Conservation (phyloP, 2,797 vertebrate species). For the Bradypus variegatus region DNA sequence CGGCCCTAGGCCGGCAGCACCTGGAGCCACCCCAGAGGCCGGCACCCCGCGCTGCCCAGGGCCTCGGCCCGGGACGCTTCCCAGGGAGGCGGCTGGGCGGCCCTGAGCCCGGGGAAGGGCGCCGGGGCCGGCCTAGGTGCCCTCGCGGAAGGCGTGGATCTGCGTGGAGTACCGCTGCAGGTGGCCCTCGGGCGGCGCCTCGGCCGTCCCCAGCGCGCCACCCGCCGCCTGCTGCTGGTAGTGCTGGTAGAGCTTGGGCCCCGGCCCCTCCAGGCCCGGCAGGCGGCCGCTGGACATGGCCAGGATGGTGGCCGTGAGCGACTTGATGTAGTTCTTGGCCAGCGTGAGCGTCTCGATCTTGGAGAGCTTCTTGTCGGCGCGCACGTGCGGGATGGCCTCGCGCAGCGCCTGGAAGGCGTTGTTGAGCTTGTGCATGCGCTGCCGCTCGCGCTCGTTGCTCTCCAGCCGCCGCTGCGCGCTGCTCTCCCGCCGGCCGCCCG, state of each 20-base stretch:
- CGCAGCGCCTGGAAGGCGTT: slow-evolving; percentile 95
- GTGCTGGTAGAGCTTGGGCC: slow-evolving; percentile 84
- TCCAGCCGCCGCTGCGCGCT: slow-evolving; percentile 87
- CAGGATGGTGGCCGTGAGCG: slow-evolving; percentile 91
- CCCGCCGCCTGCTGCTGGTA: slow-evolving; percentile 78
- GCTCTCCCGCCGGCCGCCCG: slow-evolving; percentile 73
- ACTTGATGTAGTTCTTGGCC: slow-evolving; percentile 98
- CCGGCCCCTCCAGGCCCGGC: slow-evolving; percentile 72
- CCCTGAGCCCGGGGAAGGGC: background rate
- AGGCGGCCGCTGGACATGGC: slow-evolving; percentile 87
- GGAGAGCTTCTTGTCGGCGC: slow-evolving; percentile 94
- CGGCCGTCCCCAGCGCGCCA: slow-evolving; percentile 70
- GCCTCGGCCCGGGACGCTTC: background rate
- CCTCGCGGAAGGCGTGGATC: slow-evolving; percentile 80
- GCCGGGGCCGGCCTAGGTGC: slow-evolving; percentile 70
- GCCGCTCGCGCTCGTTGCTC: slow-evolving; percentile 94
- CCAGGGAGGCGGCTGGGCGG: background rate
- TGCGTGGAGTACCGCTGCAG: slow-evolving; percentile 85
- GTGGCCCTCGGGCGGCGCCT: slow-evolving; percentile 79
- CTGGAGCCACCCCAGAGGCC: too few relatives aligned
- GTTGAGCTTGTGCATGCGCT: slow-evolving; percentile 99
- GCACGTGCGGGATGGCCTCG: slow-evolving; percentile 94
- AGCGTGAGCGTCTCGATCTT: slow-evolving; percentile 98
- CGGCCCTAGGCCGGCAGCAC: too few relatives aligned
- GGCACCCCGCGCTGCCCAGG: background rate